Conservation (phyloP, 2,113 vertebrate species). For the Nycticorax nycticorax region DNA sequence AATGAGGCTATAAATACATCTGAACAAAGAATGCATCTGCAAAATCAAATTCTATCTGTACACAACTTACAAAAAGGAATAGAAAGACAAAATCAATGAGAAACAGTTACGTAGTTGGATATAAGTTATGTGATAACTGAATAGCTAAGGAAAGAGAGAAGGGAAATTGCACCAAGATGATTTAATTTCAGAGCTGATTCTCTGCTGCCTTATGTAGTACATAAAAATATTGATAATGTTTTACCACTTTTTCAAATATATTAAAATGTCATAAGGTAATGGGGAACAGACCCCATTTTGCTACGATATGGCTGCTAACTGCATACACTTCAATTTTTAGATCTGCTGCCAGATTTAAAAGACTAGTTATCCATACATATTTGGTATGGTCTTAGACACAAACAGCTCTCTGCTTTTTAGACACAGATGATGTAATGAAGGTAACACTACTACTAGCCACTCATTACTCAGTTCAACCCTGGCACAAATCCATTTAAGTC, state of each 20-base stretch:
- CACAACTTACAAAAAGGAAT: background rate
- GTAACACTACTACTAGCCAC: background rate
- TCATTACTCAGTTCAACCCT: background rate
- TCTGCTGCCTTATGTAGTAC: background rate
- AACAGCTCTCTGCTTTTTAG: slow-evolving; percentile 5
- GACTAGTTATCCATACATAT: background rate
- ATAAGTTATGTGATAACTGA: background rate
- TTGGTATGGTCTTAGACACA: background rate
- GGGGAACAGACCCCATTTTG: background rate
- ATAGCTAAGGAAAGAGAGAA: background rate
- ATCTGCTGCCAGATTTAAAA: background rate
- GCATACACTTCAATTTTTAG: background rate
- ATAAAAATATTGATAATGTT: background rate
- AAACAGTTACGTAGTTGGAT: background rate
- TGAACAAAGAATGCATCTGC: background rate
- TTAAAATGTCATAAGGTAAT: background rate
- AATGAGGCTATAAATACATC: background rate
- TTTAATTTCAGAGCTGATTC: background rate
- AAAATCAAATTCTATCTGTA: background rate
- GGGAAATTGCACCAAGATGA: background rate
- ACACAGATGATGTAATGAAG: background rate
- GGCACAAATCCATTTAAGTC: background rate
- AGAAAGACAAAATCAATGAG: background rate
- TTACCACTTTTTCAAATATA: background rate
- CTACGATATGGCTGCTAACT: background rate